These are phyloP conservation scores for Lanius ludovicianus DNA, from an alignment of 2,113 vertebrate species.

Conservation along the genomic window DNA sequence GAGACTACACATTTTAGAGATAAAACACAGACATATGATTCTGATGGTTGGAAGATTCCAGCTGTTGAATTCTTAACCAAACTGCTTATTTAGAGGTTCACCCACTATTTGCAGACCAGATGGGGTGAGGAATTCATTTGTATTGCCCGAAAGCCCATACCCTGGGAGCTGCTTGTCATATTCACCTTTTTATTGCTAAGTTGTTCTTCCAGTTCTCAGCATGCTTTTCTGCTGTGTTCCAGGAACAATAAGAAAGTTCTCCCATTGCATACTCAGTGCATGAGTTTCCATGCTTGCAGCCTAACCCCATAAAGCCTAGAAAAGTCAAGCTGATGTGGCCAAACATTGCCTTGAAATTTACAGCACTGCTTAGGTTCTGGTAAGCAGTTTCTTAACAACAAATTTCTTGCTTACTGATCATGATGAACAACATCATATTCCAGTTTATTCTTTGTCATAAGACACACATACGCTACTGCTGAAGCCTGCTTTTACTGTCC, in stretches of 20 bases:
- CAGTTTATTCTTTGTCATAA: background rate
- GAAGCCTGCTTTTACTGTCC: background rate
- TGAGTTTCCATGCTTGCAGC: constrained; percentile 39
- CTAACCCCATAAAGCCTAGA: background rate
- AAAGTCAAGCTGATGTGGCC: background rate
- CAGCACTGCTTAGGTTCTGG: background rate
- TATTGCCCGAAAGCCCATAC: background rate
- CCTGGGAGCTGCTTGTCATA: constrained; percentile 11
- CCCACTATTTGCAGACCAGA: background rate
- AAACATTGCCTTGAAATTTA: constrained; percentile 6
- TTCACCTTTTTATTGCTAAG: constrained; percentile 56
- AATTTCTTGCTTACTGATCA: background rate
- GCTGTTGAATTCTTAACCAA: background rate
- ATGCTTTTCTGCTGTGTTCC: constrained; percentile 45
- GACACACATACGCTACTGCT: background rate
- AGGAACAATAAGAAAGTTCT: constrained; percentile 34
- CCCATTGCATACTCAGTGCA: background rate
- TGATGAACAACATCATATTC: background rate
- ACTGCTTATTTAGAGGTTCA: background rate
- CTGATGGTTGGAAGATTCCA: background rate
- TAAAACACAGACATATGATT: background rate
- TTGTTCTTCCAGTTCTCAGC: constrained; percentile 61
- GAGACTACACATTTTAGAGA: background rate
- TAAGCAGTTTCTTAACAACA: background rate
- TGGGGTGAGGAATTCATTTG: background rate